These are phyloP conservation scores for Oncorhynchus nerka DNA, from an alignment of 2,113 vertebrate genomes.

Conservation along the genomic window DNA sequence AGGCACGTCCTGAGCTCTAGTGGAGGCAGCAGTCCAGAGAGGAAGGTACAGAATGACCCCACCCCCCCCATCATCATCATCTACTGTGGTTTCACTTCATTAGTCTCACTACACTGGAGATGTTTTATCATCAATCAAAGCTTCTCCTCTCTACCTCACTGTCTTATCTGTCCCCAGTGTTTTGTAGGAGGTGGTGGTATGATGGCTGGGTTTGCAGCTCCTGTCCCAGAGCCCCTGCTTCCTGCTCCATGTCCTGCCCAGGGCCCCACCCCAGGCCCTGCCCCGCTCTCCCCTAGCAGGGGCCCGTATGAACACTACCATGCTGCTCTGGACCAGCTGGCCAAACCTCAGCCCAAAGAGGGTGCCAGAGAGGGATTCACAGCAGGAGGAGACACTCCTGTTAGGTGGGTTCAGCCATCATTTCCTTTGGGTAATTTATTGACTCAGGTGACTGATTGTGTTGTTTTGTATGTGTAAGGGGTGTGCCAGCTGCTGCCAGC, in stretches of 20 bases:
- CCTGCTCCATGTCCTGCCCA: slow-evolving; percentile 21
- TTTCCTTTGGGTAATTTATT: neutral
- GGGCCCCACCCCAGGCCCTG: slow-evolving; percentile 25
- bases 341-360: slow-evolving; percentile 61
- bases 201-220: slow-evolving; percentile 25
- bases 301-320: slow-evolving; percentile 81
- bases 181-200: slow-evolving; percentile 59
- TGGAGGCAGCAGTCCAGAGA: slow-evolving; percentile 79
- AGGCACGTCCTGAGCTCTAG: slow-evolving; percentile 87
- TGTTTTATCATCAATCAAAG: neutral
- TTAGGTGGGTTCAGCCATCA: slow-evolving; percentile 45
- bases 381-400: slow-evolving; percentile 35
- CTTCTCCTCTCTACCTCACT: neutral
- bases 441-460: neutral
- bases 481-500: slow-evolving; percentile 69
- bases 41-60: slow-evolving; percentile 59
- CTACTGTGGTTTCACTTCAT: neutral
- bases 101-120: neutral
- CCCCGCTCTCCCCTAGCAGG: slow-evolving; percentile 59
- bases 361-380: slow-evolving; percentile 39
- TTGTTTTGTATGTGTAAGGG: slow-evolving; percentile 50
- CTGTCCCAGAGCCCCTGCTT: slow-evolving; percentile 12
- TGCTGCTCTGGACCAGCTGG: slow-evolving; percentile 82
- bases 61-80: neutral
- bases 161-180: slow-evolving; percentile 46